Conservation (phyloP, 1,140 invertebrate species). For the Drosophila nikananu region DNA sequence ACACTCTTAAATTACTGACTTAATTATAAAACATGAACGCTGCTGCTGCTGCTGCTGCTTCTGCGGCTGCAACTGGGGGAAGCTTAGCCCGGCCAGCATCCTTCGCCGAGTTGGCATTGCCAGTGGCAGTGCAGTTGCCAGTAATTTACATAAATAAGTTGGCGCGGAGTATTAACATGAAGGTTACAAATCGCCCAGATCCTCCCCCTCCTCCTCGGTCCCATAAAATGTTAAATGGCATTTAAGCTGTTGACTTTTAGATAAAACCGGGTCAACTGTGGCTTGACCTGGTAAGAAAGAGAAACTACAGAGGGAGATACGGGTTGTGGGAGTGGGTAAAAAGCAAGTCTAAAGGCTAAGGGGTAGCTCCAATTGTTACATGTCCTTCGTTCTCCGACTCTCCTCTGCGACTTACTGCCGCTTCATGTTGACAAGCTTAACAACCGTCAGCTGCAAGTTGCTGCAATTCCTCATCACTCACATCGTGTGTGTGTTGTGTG, state of each 20-base stretch:
- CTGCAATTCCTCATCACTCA: slow-evolving; percentile 42
- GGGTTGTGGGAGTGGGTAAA: background rate
- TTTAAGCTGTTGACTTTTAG: slow-evolving; percentile 73
- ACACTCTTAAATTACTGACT: slow-evolving; percentile 82
- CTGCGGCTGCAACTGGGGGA: slow-evolving; percentile 20
- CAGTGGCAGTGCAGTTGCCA: slow-evolving; percentile 54
- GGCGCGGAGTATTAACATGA: slow-evolving; percentile 67
- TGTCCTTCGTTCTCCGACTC: slow-evolving; percentile 5
- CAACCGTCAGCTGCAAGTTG: slow-evolving; percentile 53
- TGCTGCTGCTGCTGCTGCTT: background rate
- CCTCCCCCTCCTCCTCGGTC: background rate
- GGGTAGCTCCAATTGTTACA: slow-evolving; percentile 44
- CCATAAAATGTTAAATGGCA: slow-evolving; percentile 75
- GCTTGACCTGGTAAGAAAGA: slow-evolving; percentile 20
- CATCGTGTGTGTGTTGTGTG: background rate
- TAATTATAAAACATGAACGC: slow-evolving; percentile 81
- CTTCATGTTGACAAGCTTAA: slow-evolving; percentile 60
- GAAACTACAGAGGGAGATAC: background rate
- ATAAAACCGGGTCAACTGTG: slow-evolving; percentile 62
- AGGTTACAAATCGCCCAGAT: slow-evolving; percentile 71
- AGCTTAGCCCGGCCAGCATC: slow-evolving; percentile 17
- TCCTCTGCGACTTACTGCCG: slow-evolving; percentile 46
- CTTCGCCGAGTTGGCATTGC: slow-evolving; percentile 34
- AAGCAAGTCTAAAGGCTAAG: background rate
- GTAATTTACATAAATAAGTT: slow-evolving; percentile 81